Conservation (phyloP, 2,113 vertebrate species). For the Phyllostomus discolor region DNA sequence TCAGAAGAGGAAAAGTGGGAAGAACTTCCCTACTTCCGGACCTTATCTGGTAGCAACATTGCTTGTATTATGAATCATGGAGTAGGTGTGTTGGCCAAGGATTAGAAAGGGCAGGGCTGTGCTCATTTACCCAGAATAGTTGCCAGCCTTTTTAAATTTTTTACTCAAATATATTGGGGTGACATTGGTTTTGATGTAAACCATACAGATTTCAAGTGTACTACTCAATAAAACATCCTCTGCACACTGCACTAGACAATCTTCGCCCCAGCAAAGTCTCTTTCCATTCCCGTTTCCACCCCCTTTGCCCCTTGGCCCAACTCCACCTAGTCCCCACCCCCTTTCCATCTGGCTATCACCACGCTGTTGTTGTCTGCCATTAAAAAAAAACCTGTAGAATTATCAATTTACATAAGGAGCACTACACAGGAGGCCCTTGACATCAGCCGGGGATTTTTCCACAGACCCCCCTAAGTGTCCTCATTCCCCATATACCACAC, state of each 20-base stretch:
- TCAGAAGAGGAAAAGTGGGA: background rate
- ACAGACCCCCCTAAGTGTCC: background rate
- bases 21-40: background rate
- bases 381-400: background rate
- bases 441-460: background rate
- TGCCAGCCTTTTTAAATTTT: background rate
- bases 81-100: background rate
- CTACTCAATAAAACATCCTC: too few relatives aligned
- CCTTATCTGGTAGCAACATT: background rate
- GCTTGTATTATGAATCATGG: background rate
- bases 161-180: too few relatives aligned
- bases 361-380: background rate
- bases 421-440: background rate
- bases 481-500: background rate
- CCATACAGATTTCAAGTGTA: too few relatives aligned
- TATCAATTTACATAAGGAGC: background rate
- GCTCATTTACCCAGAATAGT: background rate
- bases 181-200: too few relatives aligned
- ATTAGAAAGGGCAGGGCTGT: background rate
- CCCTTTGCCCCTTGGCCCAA: too few relatives aligned
- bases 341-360: too few relatives aligned
- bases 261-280: too few relatives aligned
- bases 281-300: too few relatives aligned
- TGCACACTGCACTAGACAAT: too few relatives aligned
- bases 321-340: too few relatives aligned